Conservation (phyloP, 2,888 invertebrate species). For the Cordilura impudica region DNA sequence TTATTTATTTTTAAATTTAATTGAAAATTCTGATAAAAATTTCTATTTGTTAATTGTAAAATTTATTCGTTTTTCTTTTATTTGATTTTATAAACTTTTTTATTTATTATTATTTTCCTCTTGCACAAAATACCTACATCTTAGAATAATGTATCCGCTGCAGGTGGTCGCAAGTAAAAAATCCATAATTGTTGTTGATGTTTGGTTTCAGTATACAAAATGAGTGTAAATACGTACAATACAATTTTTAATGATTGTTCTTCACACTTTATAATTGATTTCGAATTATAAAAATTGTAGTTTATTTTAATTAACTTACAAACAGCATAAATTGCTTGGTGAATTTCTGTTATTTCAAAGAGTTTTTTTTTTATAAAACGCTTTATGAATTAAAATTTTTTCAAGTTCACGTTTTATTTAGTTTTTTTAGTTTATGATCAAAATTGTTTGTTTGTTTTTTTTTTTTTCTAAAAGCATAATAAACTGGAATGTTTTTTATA, state of each 20-base stretch:
- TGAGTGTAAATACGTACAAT: neutral
- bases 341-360: neutral
- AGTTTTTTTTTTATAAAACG: neutral
- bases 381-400: neutral
- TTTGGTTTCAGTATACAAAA: neutral
- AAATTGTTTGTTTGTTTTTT: neutral
- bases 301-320: neutral
- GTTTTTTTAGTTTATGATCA: neutral
- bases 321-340: neutral
- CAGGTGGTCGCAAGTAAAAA: conserved; percentile 44
- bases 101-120: no score
- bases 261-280: neutral
- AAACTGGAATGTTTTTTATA: neutral
- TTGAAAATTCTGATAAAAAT: no score
- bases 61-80: no score
- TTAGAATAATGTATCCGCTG: conserved; percentile 21
- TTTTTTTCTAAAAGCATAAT: neutral
- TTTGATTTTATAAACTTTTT: no score
- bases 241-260: neutral
- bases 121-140: conserved; percentile 46
- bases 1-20: no score
- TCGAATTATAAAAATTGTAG: neutral
- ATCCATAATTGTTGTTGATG: conserved; percentile 34
- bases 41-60: no score
- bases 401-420: neutral